phyloP scores from a whole-genome alignment of 2,888 invertebrate genomes.

The Allophyes oxyacanthae region DNA sequence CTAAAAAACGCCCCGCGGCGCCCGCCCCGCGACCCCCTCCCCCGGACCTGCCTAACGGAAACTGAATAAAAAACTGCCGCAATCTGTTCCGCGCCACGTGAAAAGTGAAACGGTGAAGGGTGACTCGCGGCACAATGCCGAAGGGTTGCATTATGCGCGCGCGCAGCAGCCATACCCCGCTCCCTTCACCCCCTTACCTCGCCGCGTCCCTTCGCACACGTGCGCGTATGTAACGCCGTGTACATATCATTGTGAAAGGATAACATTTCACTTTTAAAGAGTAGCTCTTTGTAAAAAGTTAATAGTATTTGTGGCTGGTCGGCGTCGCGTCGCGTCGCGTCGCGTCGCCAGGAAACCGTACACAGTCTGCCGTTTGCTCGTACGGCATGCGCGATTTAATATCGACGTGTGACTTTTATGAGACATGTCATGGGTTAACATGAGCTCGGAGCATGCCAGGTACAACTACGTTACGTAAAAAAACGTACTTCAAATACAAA shows the following conservation, averaged over 20 bases:
- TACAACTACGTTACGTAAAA: too few relatives aligned
- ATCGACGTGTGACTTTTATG: too few relatives aligned
- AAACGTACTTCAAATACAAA: too few relatives aligned
- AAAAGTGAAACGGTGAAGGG: conserved; percentile 72
- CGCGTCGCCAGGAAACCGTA: too few relatives aligned
- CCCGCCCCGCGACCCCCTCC: conserved; percentile 49
- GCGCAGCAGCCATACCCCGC: conserved; percentile 56
- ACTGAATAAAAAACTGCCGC: conserved; percentile 70
- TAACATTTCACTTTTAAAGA: conserved; percentile 68
- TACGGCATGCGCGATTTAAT: too few relatives aligned
- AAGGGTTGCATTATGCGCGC: conserved; percentile 72
- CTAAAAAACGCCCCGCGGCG: conserved; percentile 63
- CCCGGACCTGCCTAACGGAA: conserved; percentile 64
- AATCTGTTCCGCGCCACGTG: conserved; percentile 74
- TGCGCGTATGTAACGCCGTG: conserved; percentile 59
- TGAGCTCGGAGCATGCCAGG: too few relatives aligned
- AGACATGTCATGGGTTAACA: too few relatives aligned
- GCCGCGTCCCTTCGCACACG: conserved; percentile 58
- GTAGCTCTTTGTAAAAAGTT: conserved; percentile 31
- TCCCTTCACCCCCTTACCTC: conserved; percentile 31
- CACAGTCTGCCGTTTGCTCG: too few relatives aligned
- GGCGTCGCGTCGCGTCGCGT: neutral
- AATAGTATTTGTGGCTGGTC: conserved; percentile 26
- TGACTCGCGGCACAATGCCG: conserved; percentile 61
- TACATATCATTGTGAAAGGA: conserved; percentile 55